Conservation (phyloP, 2,113 vertebrate genomes). For the Cygnus buccinator region DNA sequence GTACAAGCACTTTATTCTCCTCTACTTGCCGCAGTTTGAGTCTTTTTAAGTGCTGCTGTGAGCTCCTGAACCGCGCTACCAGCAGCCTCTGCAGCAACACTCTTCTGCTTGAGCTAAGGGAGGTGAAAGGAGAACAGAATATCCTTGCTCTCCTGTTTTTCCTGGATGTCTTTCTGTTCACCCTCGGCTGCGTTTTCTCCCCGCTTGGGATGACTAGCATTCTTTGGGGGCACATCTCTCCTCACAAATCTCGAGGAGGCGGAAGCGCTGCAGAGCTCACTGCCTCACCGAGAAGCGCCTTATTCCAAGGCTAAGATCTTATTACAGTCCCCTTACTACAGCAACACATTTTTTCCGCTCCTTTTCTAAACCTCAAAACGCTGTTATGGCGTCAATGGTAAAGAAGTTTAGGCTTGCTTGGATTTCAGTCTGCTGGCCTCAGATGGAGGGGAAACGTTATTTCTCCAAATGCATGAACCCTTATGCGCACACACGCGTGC, state of each 20-base stretch:
- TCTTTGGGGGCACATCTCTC: conserved; percentile 56
- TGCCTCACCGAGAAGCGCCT: not conserved
- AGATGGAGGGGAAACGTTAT: conserved; percentile 44
- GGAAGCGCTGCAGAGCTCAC: not conserved
- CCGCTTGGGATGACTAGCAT: not conserved
- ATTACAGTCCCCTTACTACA: conserved; percentile 65
- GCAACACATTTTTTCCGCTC: conserved; percentile 55
- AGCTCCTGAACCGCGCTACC: not conserved
- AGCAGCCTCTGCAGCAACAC: not conserved
- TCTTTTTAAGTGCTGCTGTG: not conserved
- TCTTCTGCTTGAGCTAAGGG: not conserved
- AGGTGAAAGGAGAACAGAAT: not conserved
- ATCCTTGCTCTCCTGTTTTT: conserved; percentile 31
- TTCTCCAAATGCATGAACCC: conserved; percentile 35
- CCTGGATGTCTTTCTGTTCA: conserved; percentile 46
- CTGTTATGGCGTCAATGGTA: conserved; percentile 60
- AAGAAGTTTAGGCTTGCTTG: conserved; percentile 53
- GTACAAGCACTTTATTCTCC: not conserved
- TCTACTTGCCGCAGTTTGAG: not conserved
- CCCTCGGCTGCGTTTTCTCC: not conserved
- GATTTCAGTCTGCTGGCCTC: conserved; percentile 60
- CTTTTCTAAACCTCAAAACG: conserved; percentile 69
- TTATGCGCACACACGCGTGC: not conserved
- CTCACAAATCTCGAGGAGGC: conserved; percentile 43
- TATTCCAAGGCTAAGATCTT: conserved; percentile 60